These are phyloP conservation scores for Euclidia mi DNA, from an alignment of 2,888 invertebrate species.

Conservation along the genomic window DNA sequence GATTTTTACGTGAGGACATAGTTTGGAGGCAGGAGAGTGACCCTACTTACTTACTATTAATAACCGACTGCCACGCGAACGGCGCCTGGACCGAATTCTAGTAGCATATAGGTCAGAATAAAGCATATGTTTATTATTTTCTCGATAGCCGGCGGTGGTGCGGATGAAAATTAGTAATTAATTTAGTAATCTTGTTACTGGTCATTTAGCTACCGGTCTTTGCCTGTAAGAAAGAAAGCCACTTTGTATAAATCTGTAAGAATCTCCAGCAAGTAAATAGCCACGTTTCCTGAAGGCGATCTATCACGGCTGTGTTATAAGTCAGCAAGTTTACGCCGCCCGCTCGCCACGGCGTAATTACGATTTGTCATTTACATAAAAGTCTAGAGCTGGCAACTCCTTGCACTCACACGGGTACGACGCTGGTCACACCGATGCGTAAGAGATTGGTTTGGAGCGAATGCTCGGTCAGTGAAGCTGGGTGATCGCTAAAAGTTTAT, in stretches of 20 bases:
- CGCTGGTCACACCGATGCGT: conserved; percentile 40
- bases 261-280: not conserved
- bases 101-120: too few species aligned
- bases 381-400: conserved; percentile 53
- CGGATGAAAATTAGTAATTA: too few species aligned
- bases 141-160: too few species aligned
- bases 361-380: conserved; percentile 66
- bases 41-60: too few species aligned
- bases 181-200: too few species aligned
- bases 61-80: too few species aligned
- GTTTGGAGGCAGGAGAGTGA: too few species aligned
- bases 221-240: not conserved
- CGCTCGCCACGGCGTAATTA: conserved; percentile 55
- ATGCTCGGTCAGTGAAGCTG: conserved; percentile 8
- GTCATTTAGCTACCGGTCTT: too few species aligned
- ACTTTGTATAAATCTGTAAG: not conserved
- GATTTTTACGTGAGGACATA: too few species aligned
- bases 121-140: too few species aligned
- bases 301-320: conserved; percentile 12
- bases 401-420: conserved; percentile 27
- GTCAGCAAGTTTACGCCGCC: conserved; percentile 14
- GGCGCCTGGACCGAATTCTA: too few species aligned
- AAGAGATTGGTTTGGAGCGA: not conserved
- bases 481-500: too few species aligned
- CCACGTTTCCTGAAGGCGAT: conserved; percentile 13